Percentiles rank a stretch among this genome's conserved stretches.
phyloP scores from a whole-genome alignment of 2,113 vertebrate species.

The Chionis minor region DNA sequence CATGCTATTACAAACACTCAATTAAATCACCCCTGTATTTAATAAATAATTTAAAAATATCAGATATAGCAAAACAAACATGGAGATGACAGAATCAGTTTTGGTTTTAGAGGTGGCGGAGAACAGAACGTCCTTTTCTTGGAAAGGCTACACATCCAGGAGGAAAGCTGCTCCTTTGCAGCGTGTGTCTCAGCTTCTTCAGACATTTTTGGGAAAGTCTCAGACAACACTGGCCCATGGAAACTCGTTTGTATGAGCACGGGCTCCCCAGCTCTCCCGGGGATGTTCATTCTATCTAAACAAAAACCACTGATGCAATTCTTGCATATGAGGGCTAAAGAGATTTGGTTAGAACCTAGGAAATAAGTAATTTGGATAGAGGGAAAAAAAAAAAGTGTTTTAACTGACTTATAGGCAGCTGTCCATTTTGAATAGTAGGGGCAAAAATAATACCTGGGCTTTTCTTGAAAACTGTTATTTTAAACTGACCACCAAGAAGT shows the following conservation, averaged over 20 bases:
- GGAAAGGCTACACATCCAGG: neutral
- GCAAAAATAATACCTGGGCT: neutral
- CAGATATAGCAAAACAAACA: constrained; percentile 13
- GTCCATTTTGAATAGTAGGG: neutral
- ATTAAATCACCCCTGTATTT: constrained; percentile 3
- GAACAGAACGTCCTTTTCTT: constrained; percentile 36
- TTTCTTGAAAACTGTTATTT: neutral
- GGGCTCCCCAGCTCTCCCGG: neutral
- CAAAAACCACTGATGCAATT: neutral
- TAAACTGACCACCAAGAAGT: neutral
- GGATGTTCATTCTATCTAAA: neutral
- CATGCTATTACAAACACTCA: neutral
- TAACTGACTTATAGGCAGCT: neutral
- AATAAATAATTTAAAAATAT: constrained; percentile 63
- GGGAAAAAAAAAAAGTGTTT: neutral
- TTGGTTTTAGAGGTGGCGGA: neutral
- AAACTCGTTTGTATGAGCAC: neutral
- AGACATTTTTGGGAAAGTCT: neutral
- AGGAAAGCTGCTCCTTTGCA: neutral
- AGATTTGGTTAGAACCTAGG: neutral
- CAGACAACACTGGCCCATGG: neutral
- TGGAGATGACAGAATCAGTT: neutral
- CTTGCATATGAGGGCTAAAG: neutral
- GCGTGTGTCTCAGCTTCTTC: neutral
- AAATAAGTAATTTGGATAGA: neutral